phyloP scores from a whole-genome alignment of 2,113 vertebrate species.

The Cyanoramphus novaezelandiae region DNA sequence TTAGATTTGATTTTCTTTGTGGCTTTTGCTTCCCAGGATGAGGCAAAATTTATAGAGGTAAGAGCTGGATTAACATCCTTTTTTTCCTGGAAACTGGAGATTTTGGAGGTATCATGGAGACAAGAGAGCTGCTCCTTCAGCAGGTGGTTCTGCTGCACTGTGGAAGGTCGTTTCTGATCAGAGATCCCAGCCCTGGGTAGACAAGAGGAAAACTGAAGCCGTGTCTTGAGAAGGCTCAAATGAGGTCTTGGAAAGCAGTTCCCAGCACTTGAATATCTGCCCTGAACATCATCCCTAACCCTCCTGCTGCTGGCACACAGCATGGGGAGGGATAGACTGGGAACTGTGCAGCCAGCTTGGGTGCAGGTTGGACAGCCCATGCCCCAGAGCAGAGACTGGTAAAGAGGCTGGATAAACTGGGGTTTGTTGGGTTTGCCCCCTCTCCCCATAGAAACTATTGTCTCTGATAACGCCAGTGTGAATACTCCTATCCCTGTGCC shows the following conservation, averaged over 20 bases:
- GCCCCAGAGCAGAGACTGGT: not conserved
- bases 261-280: not conserved
- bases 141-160: fast-evolving
- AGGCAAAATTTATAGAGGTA: not conserved
- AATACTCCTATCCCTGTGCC: not conserved
- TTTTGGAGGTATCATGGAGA: not conserved
- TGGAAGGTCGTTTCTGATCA: not conserved
- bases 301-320: not conserved
- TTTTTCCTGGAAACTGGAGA: not conserved
- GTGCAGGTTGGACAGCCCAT: fast-evolving
- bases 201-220: not conserved
- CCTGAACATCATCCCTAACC: not conserved
- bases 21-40: not conserved
- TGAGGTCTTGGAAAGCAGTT: not conserved
- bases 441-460: fast-evolving
- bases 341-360: not conserved
- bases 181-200: not conserved
- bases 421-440: not conserved
- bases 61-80: not conserved
- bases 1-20: not conserved
- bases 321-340: fast-evolving
- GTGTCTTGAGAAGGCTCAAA: not conserved
- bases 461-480: not conserved
- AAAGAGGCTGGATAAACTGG: not conserved
- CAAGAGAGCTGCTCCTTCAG: not conserved